These are phyloP conservation scores for Holotrichia oblita DNA, from an alignment of 1,140 invertebrate genomes.

Conservation along the genomic window DNA sequence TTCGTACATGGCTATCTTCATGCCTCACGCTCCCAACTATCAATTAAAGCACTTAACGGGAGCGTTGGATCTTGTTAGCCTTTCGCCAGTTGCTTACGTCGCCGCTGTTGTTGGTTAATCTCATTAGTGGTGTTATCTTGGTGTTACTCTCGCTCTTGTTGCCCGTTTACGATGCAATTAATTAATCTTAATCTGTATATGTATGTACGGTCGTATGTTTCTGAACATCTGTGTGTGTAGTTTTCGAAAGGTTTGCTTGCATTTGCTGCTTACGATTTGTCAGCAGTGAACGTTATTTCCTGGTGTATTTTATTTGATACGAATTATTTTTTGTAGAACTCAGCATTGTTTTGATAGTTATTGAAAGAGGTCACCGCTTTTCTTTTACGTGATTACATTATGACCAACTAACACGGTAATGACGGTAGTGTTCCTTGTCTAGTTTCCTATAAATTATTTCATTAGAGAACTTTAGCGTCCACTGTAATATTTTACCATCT, in stretches of 20 bases:
- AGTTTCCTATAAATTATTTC: too few relatives aligned
- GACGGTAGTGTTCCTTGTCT: too few relatives aligned
- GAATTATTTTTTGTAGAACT: too few relatives aligned
- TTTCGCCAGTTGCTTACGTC: not conserved
- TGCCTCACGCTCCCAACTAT: slow-evolving; percentile 28
- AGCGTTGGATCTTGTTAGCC: slow-evolving; percentile 4
- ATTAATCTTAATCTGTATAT: slow-evolving; percentile 32
- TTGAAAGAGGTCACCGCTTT: too few relatives aligned
- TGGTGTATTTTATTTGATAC: not conserved
- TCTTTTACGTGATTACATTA: too few relatives aligned
- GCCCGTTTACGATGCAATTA: slow-evolving; percentile 22
- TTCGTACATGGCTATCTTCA: slow-evolving; percentile 20
- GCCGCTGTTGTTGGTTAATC: slow-evolving; percentile 15
- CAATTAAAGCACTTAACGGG: slow-evolving; percentile 24
- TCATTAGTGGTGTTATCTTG: slow-evolving; percentile 32
- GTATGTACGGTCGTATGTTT: not conserved
- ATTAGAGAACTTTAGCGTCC: too few relatives aligned
- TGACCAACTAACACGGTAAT: too few relatives aligned
- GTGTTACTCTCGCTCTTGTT: slow-evolving; percentile 26
- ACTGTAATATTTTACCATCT: too few relatives aligned
- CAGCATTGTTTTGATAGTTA: too few relatives aligned
- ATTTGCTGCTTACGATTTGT: not conserved
- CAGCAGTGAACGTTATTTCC: not conserved
- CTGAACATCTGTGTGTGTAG: not conserved
- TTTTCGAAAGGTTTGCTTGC: not conserved